phyloP scores from a whole-genome alignment of 92 coral and sea anemone species.

The Paragorgia papillata region DNA sequence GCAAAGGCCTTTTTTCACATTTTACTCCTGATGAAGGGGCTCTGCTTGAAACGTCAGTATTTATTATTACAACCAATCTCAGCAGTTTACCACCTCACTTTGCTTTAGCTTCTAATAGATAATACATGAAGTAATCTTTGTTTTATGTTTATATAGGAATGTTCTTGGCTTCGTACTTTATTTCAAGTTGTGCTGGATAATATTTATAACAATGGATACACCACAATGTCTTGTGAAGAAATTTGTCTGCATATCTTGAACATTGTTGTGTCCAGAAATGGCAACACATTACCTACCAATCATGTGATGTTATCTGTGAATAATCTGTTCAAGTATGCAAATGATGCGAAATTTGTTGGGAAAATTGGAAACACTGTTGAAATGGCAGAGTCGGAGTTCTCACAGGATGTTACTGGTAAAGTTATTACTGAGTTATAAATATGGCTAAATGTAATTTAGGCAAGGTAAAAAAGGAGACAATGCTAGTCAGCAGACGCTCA shows the following conservation, averaged over 20 bases:
- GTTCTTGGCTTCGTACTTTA: slow-evolving; percentile 25
- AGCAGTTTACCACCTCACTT: not conserved
- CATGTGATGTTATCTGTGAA: slow-evolving; percentile 6
- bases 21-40: no score
- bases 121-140: not conserved
- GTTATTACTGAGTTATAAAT: not conserved
- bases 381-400: not conserved
- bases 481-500: no score
- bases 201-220: not conserved
- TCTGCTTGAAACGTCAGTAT: no score
- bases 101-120: no score
- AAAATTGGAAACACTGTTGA: slow-evolving; percentile 12
- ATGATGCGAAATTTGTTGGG: not conserved
- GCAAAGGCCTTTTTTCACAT: no score
- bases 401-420: not conserved
- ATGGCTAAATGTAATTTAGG: no score
- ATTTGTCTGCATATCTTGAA: slow-evolving; percentile 20
- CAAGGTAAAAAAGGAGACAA: no score
- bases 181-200: not conserved
- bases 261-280: slow-evolving; percentile 15
- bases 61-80: no score
- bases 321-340: not conserved
- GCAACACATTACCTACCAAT: not conserved
- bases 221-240: slow-evolving; percentile 23
- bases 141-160: slow-evolving; percentile 1